A percentile compares a stretch with the other conserved stretches of the same genome.
These are phyloP conservation scores for Strix aluco DNA, from an alignment of 2,113 vertebrate species.

Conservation along the genomic window DNA sequence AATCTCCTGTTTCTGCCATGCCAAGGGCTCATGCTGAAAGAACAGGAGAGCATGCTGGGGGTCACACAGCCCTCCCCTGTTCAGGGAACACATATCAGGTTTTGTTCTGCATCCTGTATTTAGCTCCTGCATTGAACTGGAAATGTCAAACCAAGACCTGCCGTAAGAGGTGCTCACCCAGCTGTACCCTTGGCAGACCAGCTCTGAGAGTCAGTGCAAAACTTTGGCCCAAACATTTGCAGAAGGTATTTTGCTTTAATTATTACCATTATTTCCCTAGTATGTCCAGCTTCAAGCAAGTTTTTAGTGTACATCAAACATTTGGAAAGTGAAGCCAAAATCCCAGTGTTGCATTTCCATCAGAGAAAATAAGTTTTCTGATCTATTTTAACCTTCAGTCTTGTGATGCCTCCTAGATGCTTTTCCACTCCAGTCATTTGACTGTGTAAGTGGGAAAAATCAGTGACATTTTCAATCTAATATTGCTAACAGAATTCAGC, in stretches of 20 bases:
- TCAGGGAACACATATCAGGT: rapidly evolving
- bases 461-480: background rate
- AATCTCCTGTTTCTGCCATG: background rate
- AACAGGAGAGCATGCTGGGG: rapidly evolving
- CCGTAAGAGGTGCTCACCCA: background rate
- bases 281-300: background rate
- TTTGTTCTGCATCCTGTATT: background rate
- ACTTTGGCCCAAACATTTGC: background rate
- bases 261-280: background rate
- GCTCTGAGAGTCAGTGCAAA: background rate
- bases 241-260: background rate
- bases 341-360: background rate
- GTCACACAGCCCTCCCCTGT: background rate
- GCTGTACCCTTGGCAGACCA: background rate
- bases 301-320: background rate
- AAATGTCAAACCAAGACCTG: background rate
- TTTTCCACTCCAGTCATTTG: background rate
- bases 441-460: background rate
- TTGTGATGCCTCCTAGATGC: background rate
- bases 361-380: background rate
- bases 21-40: background rate
- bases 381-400: background rate
- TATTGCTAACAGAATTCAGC: background rate
- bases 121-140: background rate
- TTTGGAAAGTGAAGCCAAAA: background rate